Evolutionary conservation across 2,797 vertebrate species (phyloP), one percentile per base, ranked within the genome.

Genomic region (Tympanoctomys barrerae): DNA sequence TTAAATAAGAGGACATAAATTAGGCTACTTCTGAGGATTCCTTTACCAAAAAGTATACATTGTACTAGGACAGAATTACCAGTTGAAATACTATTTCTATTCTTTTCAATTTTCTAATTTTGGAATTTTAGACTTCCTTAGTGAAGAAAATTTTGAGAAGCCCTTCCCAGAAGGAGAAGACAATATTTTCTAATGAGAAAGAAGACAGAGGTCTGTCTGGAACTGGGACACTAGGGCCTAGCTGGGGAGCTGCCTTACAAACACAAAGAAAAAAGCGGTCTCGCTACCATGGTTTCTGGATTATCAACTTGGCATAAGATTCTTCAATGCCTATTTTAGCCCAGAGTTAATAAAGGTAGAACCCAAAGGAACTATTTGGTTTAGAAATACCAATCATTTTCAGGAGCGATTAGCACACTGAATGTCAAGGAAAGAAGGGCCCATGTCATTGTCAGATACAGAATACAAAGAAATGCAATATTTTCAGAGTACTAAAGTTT

Each of bases 21-120:
- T 26, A 81, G 2, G 11, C 5, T 54, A 39, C 31, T 85, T 83
- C 33, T 4, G 64, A 42, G 21, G 52, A 90, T 89, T 89, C 21
- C 61, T 77, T 83, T 95, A 64, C 36, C 90, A 59, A 75, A 79
- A 79, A 19, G 1, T 42, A 5, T 19, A 95, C 57, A 19, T 31
- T 92, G 81, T 46, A 28, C 7, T 49, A 2, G 64, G 36, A 90
- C 4, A 73, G 90, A 93, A 83, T 46, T 71, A 95, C 85, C 31
- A 75, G 3, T 26, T 85, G 57, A 96, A 93, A 92, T 73, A 80
- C 19, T 66, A 3, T 52, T 42, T 52, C 8, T 42, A 42, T 91
- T 94, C 28, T 18, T 7, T 85, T 87, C 13, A 49, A 52, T 66
- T 88, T 94, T 84, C 61, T 92, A 79, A 81, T 46, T 82, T 86